A percentile compares a stretch with the other conserved stretches of the same genome.
These are phyloP conservation scores for Xerus rutilus DNA, from an alignment of 2,797 vertebrate genomes.

Conservation along the genomic window DNA sequence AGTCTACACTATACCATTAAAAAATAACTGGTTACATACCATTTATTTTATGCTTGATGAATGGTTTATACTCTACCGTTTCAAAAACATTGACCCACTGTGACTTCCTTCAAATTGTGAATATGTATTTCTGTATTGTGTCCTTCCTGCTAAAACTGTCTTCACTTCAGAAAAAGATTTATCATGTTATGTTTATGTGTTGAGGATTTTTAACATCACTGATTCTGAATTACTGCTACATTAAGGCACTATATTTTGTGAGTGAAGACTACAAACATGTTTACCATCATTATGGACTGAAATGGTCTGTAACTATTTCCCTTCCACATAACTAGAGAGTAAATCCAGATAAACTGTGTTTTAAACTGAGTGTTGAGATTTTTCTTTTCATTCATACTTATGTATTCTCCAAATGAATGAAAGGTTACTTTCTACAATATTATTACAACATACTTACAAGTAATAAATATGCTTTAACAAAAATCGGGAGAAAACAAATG, in stretches of 20 bases:
- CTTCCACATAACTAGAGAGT: not conserved
- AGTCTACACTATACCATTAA: constrained; percentile 10
- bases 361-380: not conserved
- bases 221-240: constrained; percentile 33
- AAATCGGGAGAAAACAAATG: constrained; percentile 26
- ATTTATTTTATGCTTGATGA: constrained; percentile 10
- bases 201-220: not conserved
- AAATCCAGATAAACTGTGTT: not conserved
- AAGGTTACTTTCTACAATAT: not conserved
- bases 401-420: constrained; percentile 40
- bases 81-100: constrained; percentile 21
- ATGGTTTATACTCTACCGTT: not conserved
- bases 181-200: not conserved
- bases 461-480: constrained; percentile 50
- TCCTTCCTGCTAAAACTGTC: not conserved
- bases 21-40: not conserved
- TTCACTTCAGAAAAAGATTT: constrained; percentile 50
- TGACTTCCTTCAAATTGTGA: constrained; percentile 18
- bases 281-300: not conserved
- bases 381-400: constrained; percentile 17
- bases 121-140: not conserved
- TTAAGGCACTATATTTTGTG: not conserved
- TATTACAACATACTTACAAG: not conserved
- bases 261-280: constrained; percentile 15
- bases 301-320: not conserved